Percentiles rank a stretch among this genome's conserved stretches.
phyloP scores from a whole-genome alignment of 2,797 vertebrate species.

The Clarias pachynema region DNA sequence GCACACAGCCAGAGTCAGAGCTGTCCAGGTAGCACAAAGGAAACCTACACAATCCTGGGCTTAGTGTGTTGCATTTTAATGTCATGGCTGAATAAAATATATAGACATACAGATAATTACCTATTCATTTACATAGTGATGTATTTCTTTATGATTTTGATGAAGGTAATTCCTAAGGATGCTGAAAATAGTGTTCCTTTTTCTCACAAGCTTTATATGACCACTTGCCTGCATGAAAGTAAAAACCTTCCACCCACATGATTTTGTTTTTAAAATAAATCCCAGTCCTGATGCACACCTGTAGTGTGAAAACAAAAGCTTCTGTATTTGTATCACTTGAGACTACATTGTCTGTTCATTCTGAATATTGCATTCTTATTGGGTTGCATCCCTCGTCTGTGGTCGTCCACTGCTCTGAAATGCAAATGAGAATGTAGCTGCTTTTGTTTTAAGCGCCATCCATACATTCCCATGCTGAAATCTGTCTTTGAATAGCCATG shows the following conservation, averaged over 20 bases:
- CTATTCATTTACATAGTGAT: background rate
- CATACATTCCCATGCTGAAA: slow-evolving; percentile 1
- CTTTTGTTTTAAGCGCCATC: background rate
- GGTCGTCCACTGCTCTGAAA: background rate
- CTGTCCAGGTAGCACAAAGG: no score
- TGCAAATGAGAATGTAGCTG: background rate
- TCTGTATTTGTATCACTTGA: background rate
- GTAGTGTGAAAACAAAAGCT: background rate
- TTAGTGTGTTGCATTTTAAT: no score
- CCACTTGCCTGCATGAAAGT: slow-evolving; percentile 34
- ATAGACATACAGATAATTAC: no score
- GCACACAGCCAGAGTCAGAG: no score
- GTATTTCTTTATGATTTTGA: background rate
- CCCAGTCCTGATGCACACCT: background rate
- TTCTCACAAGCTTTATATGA: background rate
- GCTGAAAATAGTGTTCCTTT: background rate
- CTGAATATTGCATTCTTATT: no score
- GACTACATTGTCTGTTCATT: background rate
- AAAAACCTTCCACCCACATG: background rate
- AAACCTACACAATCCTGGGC: no score
- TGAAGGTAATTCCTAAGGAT: background rate
- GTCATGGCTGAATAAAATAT: no score
- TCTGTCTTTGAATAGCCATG: slow-evolving; percentile 10
- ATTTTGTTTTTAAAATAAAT: background rate
- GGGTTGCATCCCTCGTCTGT: background rate